Conservation (phyloP, 2,113 vertebrate species). For the Speoplatyrhinus poulsoni region DNA sequence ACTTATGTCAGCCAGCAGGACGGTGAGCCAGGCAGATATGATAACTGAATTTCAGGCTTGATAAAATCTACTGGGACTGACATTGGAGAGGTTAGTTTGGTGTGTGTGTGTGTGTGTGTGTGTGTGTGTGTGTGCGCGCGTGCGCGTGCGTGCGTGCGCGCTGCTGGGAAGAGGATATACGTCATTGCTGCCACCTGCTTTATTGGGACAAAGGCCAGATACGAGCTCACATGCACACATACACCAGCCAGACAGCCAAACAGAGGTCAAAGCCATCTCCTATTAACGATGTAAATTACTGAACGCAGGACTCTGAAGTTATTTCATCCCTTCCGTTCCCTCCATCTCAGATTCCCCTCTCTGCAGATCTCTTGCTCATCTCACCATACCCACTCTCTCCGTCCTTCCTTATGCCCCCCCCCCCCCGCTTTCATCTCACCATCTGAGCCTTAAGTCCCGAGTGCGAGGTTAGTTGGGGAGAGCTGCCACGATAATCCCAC, state of each 20-base stretch:
- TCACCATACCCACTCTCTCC: slow-evolving; percentile 24
- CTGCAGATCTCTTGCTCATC: slow-evolving; percentile 24
- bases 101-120: slow-evolving; percentile 14
- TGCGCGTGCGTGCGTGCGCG: background rate
- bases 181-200: slow-evolving; percentile 69
- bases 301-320: slow-evolving; percentile 42
- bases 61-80: slow-evolving; percentile 34
- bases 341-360: background rate
- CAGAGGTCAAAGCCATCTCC: slow-evolving; percentile 64
- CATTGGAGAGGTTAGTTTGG: slow-evolving; percentile 42
- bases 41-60: background rate
- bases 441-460: slow-evolving; percentile 57
- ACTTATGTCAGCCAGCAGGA: background rate
- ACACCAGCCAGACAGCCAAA: slow-evolving; percentile 52
- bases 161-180: slow-evolving; percentile 58
- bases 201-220: slow-evolving; percentile 54
- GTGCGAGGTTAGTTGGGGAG: slow-evolving; percentile 59
- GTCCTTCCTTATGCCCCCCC: slow-evolving; percentile 29
- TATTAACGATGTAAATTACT: slow-evolving; percentile 67
- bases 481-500: slow-evolving; percentile 67
- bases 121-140: slow-evolving; percentile 17
- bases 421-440: slow-evolving; percentile 50
- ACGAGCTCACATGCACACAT: slow-evolving; percentile 23
- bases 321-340: slow-evolving; percentile 23
- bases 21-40: background rate